Evolutionary conservation across 2,888 invertebrate genomes (phyloP).

Genomic region (Athalia rosae): DNA sequence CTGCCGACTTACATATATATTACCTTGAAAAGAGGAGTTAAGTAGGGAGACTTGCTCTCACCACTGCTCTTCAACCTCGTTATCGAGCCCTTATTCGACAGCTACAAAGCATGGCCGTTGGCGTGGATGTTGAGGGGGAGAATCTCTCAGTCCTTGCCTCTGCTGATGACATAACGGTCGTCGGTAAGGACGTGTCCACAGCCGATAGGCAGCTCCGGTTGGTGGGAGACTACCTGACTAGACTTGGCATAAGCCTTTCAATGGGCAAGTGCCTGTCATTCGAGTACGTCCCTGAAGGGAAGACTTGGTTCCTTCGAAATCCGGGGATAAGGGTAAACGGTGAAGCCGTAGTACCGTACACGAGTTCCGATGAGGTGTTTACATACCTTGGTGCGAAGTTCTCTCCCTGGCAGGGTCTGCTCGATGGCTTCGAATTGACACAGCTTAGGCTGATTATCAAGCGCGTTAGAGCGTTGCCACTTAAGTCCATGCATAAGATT

Average conservation of each 20-base stretch:
- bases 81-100: slow-evolving; percentile 41
- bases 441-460: not conserved
- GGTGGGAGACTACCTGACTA: accelerated
- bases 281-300: not conserved
- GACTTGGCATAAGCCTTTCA: slow-evolving; percentile 47
- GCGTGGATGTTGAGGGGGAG: slow-evolving; percentile 25
- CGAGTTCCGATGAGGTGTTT: slow-evolving; percentile 9
- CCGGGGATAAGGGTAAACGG: slow-evolving; percentile 9
- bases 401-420: slow-evolving; percentile 7
- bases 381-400: no score
- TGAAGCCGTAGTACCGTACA: not conserved
- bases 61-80: slow-evolving; percentile 52
- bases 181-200: not conserved
- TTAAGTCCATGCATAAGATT: slow-evolving; percentile 16
- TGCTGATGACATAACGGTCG: slow-evolving; percentile 57
- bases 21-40: slow-evolving; percentile 50
- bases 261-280: slow-evolving; percentile 46
- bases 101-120: slow-evolving; percentile 38
- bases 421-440: not conserved
- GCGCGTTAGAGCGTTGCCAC: not conserved
- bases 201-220: slow-evolving; percentile 37
- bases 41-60: slow-evolving; percentile 55
- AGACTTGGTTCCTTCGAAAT: slow-evolving; percentile 45
- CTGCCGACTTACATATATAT: no score
- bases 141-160: not conserved